Evolutionary conservation across 1,140 invertebrate genomes (phyloP), one percentile per base, ranked within the genome.

Genomic region (Hydropsyche tenuis): DNA sequence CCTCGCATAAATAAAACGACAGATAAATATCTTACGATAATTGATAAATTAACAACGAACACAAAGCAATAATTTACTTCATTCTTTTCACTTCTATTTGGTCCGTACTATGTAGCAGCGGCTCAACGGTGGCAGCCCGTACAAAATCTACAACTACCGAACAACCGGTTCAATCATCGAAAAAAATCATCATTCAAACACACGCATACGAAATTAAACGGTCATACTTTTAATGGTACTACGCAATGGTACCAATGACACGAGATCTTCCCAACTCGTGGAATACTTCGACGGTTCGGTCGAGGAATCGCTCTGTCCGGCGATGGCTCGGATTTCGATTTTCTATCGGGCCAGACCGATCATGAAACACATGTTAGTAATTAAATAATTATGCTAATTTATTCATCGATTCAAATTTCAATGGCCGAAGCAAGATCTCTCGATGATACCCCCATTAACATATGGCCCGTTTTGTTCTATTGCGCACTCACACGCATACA

Each of bases 21-120:
- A 68, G 70, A 75, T 75, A 75, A 75, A 75, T 75, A 75, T 73
- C 70, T 75, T 75, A 69, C 65, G 66, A 75, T 75, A 70, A 75
- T 73, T 75, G 74, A 75, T 75, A 75, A 73, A 75, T 73, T 75
- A 75, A 73, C 74, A 75, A 75, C 60, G 53, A 64, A 70, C 64
- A 75, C 71, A 70, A 64, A 75, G 66, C 68, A 75, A 75, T 73
- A 73, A 73, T 73, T 75, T 70, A 73, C 63, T 30, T 70, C 42
- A 69, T 68, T 69, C 68, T 73, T 53, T 56, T 53, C 72, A 56
- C 25, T 46, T 72, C 45, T 72, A 60, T 70, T 56, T 72, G 51
- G 70, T 45, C 42, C 69, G 60, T 66, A 71, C 43, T 69, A 68
- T 45, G 25, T 22, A 60, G 56, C 22, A 69, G 63, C 37, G 72